These are phyloP conservation scores for Prochilodus magdalenae DNA, from an alignment of 2,113 vertebrate genomes.

Conservation along the genomic window DNA sequence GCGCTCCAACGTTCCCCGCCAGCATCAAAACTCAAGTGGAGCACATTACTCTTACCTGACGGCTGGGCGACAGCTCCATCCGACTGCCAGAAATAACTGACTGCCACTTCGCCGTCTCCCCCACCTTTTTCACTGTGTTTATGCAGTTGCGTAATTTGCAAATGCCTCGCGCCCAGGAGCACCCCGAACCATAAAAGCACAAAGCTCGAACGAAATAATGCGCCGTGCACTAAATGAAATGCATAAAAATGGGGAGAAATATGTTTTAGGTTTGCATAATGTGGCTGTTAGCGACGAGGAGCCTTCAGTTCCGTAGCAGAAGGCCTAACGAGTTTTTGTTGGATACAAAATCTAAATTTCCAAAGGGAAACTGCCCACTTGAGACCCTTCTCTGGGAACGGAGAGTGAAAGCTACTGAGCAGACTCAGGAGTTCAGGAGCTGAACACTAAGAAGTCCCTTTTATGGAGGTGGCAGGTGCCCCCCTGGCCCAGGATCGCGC, in stretches of 20 bases:
- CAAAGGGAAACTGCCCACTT: too few species aligned
- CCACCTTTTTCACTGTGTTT: background rate
- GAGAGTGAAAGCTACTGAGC: too few species aligned
- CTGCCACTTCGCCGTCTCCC: background rate
- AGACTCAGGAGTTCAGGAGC: too few species aligned
- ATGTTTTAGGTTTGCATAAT: background rate
- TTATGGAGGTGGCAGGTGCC: too few species aligned
- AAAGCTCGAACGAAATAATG: background rate
- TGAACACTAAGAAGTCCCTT: too few species aligned
- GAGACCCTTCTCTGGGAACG: too few species aligned
- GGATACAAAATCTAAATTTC: too few species aligned
- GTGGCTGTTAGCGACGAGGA: too few species aligned
- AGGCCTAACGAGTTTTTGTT: too few species aligned
- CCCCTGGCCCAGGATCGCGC: too few species aligned
- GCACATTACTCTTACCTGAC: background rate
- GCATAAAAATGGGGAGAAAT: background rate
- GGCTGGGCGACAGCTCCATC: slow-evolving; percentile 5
- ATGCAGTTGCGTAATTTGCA: slow-evolving; percentile 10
- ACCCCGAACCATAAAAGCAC: background rate
- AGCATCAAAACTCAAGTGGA: background rate
- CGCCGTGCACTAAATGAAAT: background rate
- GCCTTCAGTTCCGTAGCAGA: too few species aligned
- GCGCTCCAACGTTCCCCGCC: background rate
- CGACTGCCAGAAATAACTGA: background rate
- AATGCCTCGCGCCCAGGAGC: background rate